Evolutionary conservation across 1,140 invertebrate species (phyloP), one percentile per base, ranked within the genome.

Genomic region (Limonius californicus): DNA sequence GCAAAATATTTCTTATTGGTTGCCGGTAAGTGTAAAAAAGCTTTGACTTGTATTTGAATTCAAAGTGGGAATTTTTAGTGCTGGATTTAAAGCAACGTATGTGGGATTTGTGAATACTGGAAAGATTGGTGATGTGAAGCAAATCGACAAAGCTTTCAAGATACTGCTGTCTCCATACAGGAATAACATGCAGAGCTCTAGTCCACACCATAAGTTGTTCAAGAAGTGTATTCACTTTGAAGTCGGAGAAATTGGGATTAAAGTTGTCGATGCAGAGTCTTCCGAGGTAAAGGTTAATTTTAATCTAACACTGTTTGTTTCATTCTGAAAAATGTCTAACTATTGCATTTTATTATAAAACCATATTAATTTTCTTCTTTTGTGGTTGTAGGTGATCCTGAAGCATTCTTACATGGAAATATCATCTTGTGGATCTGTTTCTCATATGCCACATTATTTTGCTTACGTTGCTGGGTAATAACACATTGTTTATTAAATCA

Each of bases 341-440:
- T n/a, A n/a, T n/a, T n/a, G n/a, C n/a, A n/a, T n/a, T n/a, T n/a
- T n/a, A n/a, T n/a, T n/a, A n/a, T n/a, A n/a, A 32, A 6, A 32
- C 27, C 27, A 6, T 32, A 32, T n/a, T n/a, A n/a, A n/a, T n/a
- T n/a, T n/a, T n/a, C 11, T 32, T 39, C 35, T 39, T 39, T 39
- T 39, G 23, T 54, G 9, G 55, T 68, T 77, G 61, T 60, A 80
- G 79, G 57, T 74, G 11, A 66, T 85, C 20, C 73, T 82, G 58
- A 78, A 80, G 61, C 83, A 84, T 72, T 81, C 78, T 23, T 87
- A 84, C 65, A 86, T 85, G 77, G 83, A 86, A 74, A 85, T 87
- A 47, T 85, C 85, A 1, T 83, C 85, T 0, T 87, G 85, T 76
- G 84, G 84, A 9, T 75, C 81, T 57, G 79, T 82, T 11, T 74